Evolutionary conservation across 2,113 vertebrate genomes (phyloP).

Genomic region (Ranitomeya variabilis): DNA sequence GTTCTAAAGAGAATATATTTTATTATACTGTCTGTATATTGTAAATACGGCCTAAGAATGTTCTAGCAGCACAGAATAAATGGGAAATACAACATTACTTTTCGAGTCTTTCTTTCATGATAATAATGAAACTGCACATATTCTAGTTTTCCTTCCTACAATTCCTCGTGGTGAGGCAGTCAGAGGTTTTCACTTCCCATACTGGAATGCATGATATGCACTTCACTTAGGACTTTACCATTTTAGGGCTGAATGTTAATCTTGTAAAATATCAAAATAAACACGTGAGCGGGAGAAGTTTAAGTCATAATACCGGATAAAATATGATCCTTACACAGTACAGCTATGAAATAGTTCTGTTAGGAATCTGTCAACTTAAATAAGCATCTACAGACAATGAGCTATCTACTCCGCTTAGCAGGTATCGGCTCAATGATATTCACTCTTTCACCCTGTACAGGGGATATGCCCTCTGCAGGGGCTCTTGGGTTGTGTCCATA

Average conservation of each 20-base stretch:
- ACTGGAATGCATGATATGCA: neutral
- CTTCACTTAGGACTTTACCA: conserved; percentile 14
- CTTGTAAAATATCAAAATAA: conserved; percentile 32
- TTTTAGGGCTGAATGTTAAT: conserved; percentile 29
- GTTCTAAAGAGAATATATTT: conserved; percentile 11
- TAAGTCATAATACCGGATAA: neutral
- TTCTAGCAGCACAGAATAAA: conserved; percentile 19
- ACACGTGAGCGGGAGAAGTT: neutral
- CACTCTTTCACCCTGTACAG: too few species aligned
- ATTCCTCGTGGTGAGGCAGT: neutral
- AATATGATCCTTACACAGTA: neutral
- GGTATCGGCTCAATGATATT: too few species aligned
- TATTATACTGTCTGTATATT: conserved; percentile 2
- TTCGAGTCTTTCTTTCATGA: neutral
- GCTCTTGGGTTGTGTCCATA: too few species aligned
- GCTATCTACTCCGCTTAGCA: too few species aligned
- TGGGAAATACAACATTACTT: conserved; percentile 3
- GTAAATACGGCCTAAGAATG: conserved; percentile 21
- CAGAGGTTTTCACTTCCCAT: conserved; percentile 9
- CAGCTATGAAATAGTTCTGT: neutral
- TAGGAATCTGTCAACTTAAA: too few species aligned
- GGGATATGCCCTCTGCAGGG: too few species aligned
- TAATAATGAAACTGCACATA: conserved; percentile 5
- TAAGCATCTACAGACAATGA: too few species aligned
- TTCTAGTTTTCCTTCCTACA: conserved; percentile 32